Percentiles rank a stretch among this genome's conserved stretches.
Conservation (phyloP, 2,113 vertebrate genomes). For the Brachyhypopomus occidentalis region DNA sequence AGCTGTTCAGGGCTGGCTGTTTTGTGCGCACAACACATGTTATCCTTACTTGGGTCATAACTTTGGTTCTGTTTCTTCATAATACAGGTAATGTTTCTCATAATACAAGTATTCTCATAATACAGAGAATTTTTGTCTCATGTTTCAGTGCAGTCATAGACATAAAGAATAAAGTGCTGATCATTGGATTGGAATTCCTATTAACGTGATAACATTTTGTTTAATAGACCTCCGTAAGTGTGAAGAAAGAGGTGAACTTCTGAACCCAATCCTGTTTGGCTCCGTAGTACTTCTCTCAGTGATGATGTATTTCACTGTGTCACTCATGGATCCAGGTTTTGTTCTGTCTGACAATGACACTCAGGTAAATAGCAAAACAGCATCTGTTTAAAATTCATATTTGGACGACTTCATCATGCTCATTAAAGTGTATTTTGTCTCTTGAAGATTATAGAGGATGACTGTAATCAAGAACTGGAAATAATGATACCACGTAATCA, state of each 20-base stretch:
- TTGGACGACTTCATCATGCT: background rate
- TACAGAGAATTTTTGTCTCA: too few species aligned
- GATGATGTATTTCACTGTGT: constrained; percentile 85
- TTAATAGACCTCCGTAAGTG: constrained; percentile 77
- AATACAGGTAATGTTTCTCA: constrained; percentile 81
- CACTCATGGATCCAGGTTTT: constrained; percentile 94
- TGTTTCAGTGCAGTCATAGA: too few species aligned
- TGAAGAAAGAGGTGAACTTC: constrained; percentile 77
- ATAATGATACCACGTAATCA: constrained; percentile 65
- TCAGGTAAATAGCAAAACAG: background rate
- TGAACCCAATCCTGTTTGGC: constrained; percentile 78
- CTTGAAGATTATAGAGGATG: constrained; percentile 30
- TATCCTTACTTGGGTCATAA: constrained; percentile 76
- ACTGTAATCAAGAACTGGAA: constrained; percentile 70
- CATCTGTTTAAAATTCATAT: background rate
- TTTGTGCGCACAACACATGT: constrained; percentile 79
- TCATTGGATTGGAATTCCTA: too few species aligned
- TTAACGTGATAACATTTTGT: background rate
- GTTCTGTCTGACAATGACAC: constrained; percentile 75
- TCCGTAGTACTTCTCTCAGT: constrained; percentile 81
- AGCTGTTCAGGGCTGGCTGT: constrained; percentile 73
- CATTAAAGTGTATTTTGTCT: constrained; percentile 4
- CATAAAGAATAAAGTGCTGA: too few species aligned
- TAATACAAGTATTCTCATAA: too few species aligned
- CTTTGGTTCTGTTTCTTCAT: constrained; percentile 82